Evolutionary conservation across 1,140 invertebrate species (phyloP), one percentile per base, ranked within the genome.

Genomic region (Magallana angulata): DNA sequence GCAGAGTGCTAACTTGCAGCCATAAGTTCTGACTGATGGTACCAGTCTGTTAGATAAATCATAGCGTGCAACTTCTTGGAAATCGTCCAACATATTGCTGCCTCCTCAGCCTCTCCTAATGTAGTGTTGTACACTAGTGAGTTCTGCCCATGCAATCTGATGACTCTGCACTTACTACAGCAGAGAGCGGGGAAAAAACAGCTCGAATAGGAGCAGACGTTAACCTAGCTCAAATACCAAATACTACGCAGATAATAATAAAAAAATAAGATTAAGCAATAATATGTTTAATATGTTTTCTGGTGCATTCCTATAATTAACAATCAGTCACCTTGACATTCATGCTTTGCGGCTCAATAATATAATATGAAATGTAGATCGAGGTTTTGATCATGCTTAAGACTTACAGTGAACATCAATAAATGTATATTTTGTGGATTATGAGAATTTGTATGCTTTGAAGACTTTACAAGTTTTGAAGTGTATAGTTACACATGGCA

Each of bases 41-140:
- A 30, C 68, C 24, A 76, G 68, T 30, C 68, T 76, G 68, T 76
- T 76, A 76, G 68, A 76, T 76, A 76, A 76, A 76, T 76, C 68
- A 76, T 30, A 24, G 68, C 30, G 24, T 76, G 68, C 68, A 76
- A 76, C 30, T 76, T 76, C 68, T 76, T 76, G 68, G 68, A 76
- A 76, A 30, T 12, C 24, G 18, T 76, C 68, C 68, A 76, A 76
- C 68, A 76, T 76, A 76, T 76, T 76, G 68, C 68, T 76, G 68
- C 68, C 68, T 76, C 36, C 68, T 30, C 8, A 76, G 68, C 24
- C 30, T 76, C 68, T 76, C 68, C 68, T 30, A 76, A 76, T 76
- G 68, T 76, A 76, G 68, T 12, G 68, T 76, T 76, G 68, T 76
- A 76, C 24, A 76, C 68, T 76, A 30, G 68, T 76, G 36, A 76